Conservation (phyloP, 2,797 vertebrate species). For the Megaceryle alcyon region DNA sequence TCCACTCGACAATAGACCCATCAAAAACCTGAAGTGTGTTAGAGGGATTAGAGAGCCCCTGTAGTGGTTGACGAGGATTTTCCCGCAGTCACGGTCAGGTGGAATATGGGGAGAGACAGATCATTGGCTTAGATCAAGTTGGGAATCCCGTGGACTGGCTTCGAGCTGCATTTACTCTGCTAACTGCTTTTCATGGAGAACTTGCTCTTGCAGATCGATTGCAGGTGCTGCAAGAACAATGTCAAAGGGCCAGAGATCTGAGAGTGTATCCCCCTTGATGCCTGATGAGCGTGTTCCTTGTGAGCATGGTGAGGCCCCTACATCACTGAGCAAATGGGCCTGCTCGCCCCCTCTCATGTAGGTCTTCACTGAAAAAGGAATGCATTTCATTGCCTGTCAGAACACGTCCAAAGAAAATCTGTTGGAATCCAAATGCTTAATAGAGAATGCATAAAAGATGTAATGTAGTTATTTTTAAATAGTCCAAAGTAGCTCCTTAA, state of each 20-base stretch:
- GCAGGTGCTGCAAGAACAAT: background rate
- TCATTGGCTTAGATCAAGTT: background rate
- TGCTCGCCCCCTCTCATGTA: background rate
- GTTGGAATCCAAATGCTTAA: background rate
- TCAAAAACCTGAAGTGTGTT: background rate
- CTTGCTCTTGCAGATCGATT: accelerated
- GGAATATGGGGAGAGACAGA: background rate
- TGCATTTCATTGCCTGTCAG: background rate
- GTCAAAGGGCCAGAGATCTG: background rate
- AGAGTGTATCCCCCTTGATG: background rate
- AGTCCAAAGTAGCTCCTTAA: slow-evolving; percentile 18
- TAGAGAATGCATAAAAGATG: background rate
- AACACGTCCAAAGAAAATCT: background rate
- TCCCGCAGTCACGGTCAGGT: background rate
- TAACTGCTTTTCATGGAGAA: background rate
- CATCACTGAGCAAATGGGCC: background rate
- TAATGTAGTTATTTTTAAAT: slow-evolving; percentile 16
- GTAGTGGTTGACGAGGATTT: background rate
- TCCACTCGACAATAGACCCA: background rate
- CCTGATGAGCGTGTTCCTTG: background rate
- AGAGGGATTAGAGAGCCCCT: background rate
- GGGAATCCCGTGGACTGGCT: background rate
- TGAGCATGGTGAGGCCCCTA: background rate
- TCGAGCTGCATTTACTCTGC: background rate
- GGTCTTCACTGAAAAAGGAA: background rate